These are phyloP conservation scores for Drosophila prostipennis DNA, from an alignment of 2,888 invertebrate genomes.

Conservation along the genomic window DNA sequence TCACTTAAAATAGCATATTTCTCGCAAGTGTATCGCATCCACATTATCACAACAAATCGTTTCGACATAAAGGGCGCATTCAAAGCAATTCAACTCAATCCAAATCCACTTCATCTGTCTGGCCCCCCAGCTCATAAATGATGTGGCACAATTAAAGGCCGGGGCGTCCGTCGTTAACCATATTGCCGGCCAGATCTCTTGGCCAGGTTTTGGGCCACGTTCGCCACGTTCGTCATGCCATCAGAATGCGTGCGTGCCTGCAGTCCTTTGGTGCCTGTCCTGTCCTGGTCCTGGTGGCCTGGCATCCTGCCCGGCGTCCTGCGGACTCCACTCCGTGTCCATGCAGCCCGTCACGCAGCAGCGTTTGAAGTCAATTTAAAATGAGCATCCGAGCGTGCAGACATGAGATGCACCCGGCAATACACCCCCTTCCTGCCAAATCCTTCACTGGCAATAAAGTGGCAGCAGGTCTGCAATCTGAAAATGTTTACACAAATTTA, in stretches of 20 bases:
- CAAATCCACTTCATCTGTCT: constrained; percentile 31
- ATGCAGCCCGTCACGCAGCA: constrained; percentile 78
- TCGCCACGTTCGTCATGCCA: constrained; percentile 72
- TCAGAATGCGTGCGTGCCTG: constrained; percentile 73
- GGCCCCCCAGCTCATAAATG: constrained; percentile 47
- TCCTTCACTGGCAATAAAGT: constrained; percentile 17
- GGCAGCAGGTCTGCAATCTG: constrained; percentile 5
- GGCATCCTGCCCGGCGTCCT: constrained; percentile 42
- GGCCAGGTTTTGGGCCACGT: constrained; percentile 47
- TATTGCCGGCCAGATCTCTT: constrained; percentile 55
- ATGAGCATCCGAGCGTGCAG: constrained; percentile 79
- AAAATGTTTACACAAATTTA: neutral
- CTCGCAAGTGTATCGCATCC: constrained; percentile 1
- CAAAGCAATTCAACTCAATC: constrained; percentile 20
- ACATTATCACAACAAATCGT: constrained; percentile 32
- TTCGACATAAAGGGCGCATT: constrained; percentile 6
- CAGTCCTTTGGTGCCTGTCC: constrained; percentile 21
- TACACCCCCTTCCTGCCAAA: constrained; percentile 9
- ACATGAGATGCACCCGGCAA: constrained; percentile 69
- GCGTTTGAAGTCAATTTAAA: constrained; percentile 81
- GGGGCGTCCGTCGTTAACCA: constrained; percentile 62
- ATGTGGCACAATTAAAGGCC: constrained; percentile 70
- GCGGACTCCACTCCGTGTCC: constrained; percentile 59
- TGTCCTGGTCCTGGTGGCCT: constrained; percentile 23
- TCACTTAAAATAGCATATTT: neutral